These are phyloP conservation scores for Corvus moneduloides DNA, from an alignment of 2,113 vertebrate genomes.

Conservation along the genomic window DNA sequence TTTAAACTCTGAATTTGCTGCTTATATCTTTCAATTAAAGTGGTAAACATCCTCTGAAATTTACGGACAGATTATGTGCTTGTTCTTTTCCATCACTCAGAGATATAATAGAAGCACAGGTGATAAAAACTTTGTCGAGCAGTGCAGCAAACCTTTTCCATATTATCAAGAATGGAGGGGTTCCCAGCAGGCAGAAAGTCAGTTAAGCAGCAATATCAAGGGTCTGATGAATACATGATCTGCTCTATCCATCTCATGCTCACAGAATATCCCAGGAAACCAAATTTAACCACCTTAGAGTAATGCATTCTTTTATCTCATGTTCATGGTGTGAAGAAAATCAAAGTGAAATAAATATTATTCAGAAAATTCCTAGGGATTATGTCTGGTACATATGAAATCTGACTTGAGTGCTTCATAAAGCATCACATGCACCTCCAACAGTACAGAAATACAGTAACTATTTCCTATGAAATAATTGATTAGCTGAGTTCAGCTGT, in stretches of 20 bases:
- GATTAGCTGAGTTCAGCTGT: background rate
- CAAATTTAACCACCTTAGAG: background rate
- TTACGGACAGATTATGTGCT: background rate
- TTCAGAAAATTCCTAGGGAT: conserved; percentile 6
- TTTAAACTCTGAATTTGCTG: background rate
- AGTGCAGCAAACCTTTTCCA: background rate
- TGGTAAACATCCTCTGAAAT: background rate
- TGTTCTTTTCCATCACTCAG: background rate
- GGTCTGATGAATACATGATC: background rate
- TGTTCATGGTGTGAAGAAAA: background rate
- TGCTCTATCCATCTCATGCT: background rate
- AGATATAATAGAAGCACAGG: background rate
- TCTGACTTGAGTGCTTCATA: background rate
- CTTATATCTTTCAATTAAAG: background rate
- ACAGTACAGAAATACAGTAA: background rate
- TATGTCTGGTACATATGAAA: background rate
- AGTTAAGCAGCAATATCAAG: background rate
- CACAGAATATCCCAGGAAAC: background rate
- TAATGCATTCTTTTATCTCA: background rate
- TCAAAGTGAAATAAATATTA: conserved; percentile 41
- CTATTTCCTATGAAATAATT: background rate
- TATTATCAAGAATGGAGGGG: background rate
- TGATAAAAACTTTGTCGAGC: background rate
- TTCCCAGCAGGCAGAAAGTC: background rate
- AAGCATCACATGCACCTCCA: background rate